Base-by-base conservation (phyloP, 2,797 vertebrate genomes). In the Podarcis siculus region DNA sequence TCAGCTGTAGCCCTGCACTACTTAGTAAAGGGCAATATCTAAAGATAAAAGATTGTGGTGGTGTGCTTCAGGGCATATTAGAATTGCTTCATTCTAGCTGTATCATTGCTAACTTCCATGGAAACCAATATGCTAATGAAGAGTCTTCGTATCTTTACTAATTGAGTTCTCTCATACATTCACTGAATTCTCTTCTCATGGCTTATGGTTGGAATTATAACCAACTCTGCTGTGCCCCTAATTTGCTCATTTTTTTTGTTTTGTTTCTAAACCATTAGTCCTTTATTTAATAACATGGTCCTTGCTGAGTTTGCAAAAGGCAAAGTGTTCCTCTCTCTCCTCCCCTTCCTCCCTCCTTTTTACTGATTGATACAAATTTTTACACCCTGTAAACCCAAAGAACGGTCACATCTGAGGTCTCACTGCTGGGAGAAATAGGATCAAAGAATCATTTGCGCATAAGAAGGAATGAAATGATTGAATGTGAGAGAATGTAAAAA, bases 111-210 rank as follows among this genome's bases (percentile, higher is more conserved):
- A 32, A 72, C 37, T 71, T 86, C 37, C n/a, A 79, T 82, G 81
- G 85, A 86, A 87, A 83, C 58, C 45, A 79, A 2, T 55, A 67
- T 77, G 55, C 30, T 83, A 83, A 87, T 73, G 83, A 88, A 81
- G 66, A 27, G 61, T 85, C 23, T 77, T 72, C 77, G 35, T 75
- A 72, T 58, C 71, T 69, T 81, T 76, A 35, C 32, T 55, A 72
- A 55, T 77, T 32, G 37, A 69, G 75, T 42, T 83, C 75, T 37
- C 81, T 73, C 75, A 32, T 39, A 42, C 27, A 66, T 87, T 39
- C 49, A 82, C 67, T 71, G 30, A 64, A 61, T 83, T 58, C 61
- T 64, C 61, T 58, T 83, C 21, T 45, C 39, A 32, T 79, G 25
- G 37, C 15, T 79, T 64, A 72, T 66, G 37, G 23, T 55, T n/a